Conservation (phyloP, 2,113 vertebrate genomes). For the Corythornis madagascariensis region DNA sequence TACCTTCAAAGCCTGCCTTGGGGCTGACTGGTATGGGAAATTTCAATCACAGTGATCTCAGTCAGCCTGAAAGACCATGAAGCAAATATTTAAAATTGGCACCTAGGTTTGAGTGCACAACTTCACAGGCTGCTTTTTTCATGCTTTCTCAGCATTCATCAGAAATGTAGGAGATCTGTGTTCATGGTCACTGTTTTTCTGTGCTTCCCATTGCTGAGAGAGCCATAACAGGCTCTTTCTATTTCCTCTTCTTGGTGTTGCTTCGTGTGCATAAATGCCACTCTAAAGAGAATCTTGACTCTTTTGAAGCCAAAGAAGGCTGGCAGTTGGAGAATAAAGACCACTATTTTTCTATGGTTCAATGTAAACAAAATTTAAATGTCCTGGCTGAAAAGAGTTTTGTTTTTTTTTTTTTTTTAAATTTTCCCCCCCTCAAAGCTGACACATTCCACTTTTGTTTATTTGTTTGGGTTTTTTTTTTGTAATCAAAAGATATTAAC, state of each 20-base stretch:
- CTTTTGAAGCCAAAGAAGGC: rapidly evolving
- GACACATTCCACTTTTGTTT: neutral
- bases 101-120: neutral
- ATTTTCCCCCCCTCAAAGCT: neutral
- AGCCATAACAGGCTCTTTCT: neutral
- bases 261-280: neutral
- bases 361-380: neutral
- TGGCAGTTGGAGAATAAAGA: neutral
- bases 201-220: neutral
- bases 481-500: too few species aligned
- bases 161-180: neutral
- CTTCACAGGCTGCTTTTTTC: neutral
- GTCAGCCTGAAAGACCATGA: neutral
- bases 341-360: neutral
- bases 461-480: neutral
- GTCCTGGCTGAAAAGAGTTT: neutral
- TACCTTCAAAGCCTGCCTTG: slow-evolving; percentile 34
- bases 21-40: neutral
- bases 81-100: neutral
- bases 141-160: neutral
- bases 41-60: slow-evolving; percentile 12
- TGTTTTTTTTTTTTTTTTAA: neutral
- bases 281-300: neutral
- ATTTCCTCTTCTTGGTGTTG: neutral
- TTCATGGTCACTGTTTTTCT: neutral